These are phyloP conservation scores for Philhelius pedissequus DNA, from an alignment of 2,888 invertebrate species.

Conservation along the genomic window DNA sequence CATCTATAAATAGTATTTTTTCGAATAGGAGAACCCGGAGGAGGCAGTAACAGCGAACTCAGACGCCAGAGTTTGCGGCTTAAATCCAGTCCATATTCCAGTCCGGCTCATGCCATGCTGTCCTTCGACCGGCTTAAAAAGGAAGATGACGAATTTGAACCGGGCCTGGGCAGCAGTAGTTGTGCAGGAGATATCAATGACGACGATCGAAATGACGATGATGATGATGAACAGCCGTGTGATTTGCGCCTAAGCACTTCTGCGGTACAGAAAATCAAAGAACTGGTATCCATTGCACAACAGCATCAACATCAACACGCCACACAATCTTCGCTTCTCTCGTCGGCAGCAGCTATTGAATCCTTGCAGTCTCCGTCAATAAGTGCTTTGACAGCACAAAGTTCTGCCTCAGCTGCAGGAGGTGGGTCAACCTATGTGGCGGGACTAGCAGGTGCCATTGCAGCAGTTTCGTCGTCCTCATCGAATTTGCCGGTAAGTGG, in stretches of 20 bases:
- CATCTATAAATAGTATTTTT: conserved; percentile 59
- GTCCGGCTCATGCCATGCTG: conserved; percentile 73
- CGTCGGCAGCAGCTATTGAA: conserved; percentile 43
- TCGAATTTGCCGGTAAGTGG: conserved; percentile 68
- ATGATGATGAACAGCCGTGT: conserved; percentile 76
- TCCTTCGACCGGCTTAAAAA: conserved; percentile 73
- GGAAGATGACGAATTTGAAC: conserved; percentile 69
- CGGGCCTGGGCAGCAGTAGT: conserved; percentile 36
- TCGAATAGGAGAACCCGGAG: conserved; percentile 62
- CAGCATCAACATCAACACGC: conserved; percentile 71
- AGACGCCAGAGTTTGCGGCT: conserved; percentile 71
- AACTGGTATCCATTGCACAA: conserved; percentile 73
- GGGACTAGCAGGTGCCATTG: conserved; percentile 54
- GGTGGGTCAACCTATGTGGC: conserved; percentile 52
- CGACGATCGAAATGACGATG: conserved; percentile 68
- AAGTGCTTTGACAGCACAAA: conserved; percentile 61
- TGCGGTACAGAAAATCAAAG: conserved; percentile 72
- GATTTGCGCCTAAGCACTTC: conserved; percentile 75
- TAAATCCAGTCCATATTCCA: conserved; percentile 75
- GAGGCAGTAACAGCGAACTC: conserved; percentile 28
- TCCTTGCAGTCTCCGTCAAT: conserved; percentile 60
- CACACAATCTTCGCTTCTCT: conserved; percentile 35
- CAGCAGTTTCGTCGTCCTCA: conserved; percentile 66
- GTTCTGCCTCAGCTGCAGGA: conserved; percentile 59
- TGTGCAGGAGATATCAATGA: conserved; percentile 69